Conservation (phyloP, 1,140 invertebrate genomes). For the Adelges cooleyi region DNA sequence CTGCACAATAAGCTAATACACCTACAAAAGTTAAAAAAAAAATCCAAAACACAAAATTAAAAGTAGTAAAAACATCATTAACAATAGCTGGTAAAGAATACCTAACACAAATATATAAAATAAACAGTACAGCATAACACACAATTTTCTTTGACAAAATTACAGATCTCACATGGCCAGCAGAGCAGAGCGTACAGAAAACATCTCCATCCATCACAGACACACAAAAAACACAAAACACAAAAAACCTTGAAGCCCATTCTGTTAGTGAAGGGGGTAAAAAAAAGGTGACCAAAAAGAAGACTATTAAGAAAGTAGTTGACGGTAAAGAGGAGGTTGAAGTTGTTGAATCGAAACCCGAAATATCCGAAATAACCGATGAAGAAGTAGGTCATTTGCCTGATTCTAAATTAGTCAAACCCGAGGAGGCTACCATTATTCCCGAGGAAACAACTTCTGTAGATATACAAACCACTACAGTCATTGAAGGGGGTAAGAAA, state of each 20-base stretch:
- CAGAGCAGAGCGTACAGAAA: background rate
- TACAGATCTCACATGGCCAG: constrained; percentile 11
- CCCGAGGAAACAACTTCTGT: background rate
- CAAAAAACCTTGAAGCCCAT: background rate
- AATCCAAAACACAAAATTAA: no score
- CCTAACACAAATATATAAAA: no score
- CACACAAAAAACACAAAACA: background rate
- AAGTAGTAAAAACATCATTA: no score
- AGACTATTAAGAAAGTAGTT: constrained; percentile 28
- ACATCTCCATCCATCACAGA: background rate
- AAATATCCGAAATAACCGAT: background rate
- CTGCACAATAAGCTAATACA: no score
- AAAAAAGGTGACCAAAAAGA: constrained; percentile 35
- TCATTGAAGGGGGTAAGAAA: constrained; percentile 17
- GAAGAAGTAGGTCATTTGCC: no score
- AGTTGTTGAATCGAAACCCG: background rate
- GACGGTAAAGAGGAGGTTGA: constrained; percentile 26
- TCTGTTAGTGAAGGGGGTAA: background rate
- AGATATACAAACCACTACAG: background rate
- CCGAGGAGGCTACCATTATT: background rate
- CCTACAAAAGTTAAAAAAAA: no score
- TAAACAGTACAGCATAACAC: no score
- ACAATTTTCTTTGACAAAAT: no score
- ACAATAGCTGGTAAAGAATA: no score
- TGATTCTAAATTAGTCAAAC: background rate